Evolutionary conservation across 2,797 vertebrate species (phyloP).

Genomic region (Triplophysa yarkandensis): DNA sequence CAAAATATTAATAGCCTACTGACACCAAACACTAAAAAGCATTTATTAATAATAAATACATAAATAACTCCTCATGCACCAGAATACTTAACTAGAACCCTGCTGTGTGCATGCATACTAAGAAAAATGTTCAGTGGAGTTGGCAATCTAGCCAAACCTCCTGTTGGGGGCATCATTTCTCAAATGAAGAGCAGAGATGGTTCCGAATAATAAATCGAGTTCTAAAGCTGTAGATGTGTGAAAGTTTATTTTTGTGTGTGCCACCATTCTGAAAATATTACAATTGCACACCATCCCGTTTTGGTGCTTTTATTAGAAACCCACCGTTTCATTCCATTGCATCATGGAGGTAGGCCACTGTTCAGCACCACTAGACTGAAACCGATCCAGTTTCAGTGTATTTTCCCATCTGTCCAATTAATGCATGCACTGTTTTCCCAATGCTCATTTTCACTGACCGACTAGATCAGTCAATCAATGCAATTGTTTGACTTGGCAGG

Average conservation of each 20-base stretch:
- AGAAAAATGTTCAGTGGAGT: background rate
- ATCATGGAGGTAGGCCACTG: conserved; percentile 46
- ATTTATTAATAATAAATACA: background rate
- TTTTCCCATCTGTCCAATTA: conserved; percentile 35
- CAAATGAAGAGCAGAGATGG: background rate
- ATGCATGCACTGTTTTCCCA: conserved; percentile 45
- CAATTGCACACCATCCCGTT: conserved; percentile 22
- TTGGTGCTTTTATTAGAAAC: conserved; percentile 25
- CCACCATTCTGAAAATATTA: conserved; percentile 3
- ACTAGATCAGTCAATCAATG: conserved; percentile 54
- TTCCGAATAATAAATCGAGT: background rate
- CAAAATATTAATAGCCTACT: background rate
- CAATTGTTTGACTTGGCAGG: conserved; percentile 40
- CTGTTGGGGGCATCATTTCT: background rate
- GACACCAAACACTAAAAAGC: background rate
- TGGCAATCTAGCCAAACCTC: background rate
- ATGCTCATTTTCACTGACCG: conserved; percentile 41
- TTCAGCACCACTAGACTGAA: conserved; percentile 22
- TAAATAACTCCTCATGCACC: background rate
- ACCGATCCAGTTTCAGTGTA: conserved; percentile 30
- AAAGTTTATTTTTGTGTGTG: background rate
- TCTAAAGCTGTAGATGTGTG: background rate
- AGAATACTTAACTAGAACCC: background rate
- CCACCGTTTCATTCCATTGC: conserved; percentile 51
- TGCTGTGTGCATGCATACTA: background rate